Evolutionary conservation across 1,140 invertebrate genomes (phyloP), one percentile per base, ranked within the genome.

Genomic region (Mercenaria mercenaria): DNA sequence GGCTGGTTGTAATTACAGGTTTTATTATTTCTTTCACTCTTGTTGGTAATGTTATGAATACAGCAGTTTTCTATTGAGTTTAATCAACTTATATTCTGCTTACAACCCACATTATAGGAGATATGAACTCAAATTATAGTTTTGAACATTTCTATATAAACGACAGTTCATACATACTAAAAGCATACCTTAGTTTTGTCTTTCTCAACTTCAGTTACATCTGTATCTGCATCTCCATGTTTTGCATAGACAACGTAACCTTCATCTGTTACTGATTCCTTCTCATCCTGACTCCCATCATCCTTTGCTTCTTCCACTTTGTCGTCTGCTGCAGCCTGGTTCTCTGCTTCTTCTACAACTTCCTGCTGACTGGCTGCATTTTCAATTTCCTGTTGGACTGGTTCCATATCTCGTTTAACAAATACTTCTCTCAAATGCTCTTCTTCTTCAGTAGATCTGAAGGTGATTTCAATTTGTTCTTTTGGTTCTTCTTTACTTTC

Each of bases 221-320:
- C 76, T 4, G 37, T 37, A 11, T 67, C 86, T 47, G 26, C 59
- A 15, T 77, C 85, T 10, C 85, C 85, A 47, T 87, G 72, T 61
- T 69, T 64, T 50, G 85, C 85, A 67, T 87, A 87, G 39, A 87
- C 56, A 41, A 88, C 86, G 41, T 81, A 88, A 34, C 77, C 86
- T 32, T 87, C 85, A 59, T 79, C 72, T 32, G 20, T 72, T n/a
- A 50, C 43, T 74, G 81, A 34, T 13, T 76, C 80, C 26, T 82
- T 61, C 59, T 82, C 69, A 67, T 72, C 37, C 64, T 85, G 83
- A 41, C 47, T 52, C 47, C 72, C 67, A 50, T 80, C 77, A 59
- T 56, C 77, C 26, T 37, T 80, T 69, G 39, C 61, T 83, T 8
- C 37, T 39, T 83, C 80, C 80, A 43, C 0, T 43, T 26, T 61